These are phyloP conservation scores for Mimachlamys varia DNA, from an alignment of 2,888 invertebrate species.

Conservation along the genomic window DNA sequence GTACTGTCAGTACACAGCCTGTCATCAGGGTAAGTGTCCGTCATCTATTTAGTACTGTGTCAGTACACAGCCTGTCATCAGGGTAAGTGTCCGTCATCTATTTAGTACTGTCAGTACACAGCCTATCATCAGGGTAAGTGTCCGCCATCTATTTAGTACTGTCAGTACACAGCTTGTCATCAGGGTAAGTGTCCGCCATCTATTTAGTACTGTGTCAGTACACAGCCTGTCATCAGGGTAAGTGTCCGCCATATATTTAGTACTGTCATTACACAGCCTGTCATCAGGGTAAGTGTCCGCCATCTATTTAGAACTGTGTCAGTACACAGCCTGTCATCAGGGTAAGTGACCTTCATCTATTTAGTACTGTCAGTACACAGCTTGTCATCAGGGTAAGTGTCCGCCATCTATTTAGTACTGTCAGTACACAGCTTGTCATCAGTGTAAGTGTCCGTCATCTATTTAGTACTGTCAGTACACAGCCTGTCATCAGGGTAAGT, in stretches of 20 bases:
- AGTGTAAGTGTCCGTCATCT: slow-evolving; percentile 46
- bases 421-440: slow-evolving; percentile 52
- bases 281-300: slow-evolving; percentile 49
- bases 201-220: slow-evolving; percentile 45
- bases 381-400: slow-evolving; percentile 54
- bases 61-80: slow-evolving; percentile 52
- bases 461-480: slow-evolving; percentile 46
- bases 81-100: slow-evolving; percentile 46
- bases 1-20: slow-evolving; percentile 53
- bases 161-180: slow-evolving; percentile 53
- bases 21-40: slow-evolving; percentile 51
- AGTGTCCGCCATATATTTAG: not conserved
- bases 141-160: not conserved
- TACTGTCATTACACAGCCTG: slow-evolving; percentile 54
- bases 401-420: slow-evolving; percentile 37
- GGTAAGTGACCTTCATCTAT: slow-evolving; percentile 44
- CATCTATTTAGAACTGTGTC: slow-evolving; percentile 38
- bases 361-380: slow-evolving; percentile 48
- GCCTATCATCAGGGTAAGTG: slow-evolving; percentile 55
- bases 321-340: slow-evolving; percentile 52
- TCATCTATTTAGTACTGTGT: slow-evolving; percentile 38
- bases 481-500: slow-evolving; percentile 55
- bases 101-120: slow-evolving; percentile 46
- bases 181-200: slow-evolving; percentile 46
- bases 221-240: slow-evolving; percentile 55